Conservation (phyloP, 2,888 invertebrate genomes). For the Euclidia mi region DNA sequence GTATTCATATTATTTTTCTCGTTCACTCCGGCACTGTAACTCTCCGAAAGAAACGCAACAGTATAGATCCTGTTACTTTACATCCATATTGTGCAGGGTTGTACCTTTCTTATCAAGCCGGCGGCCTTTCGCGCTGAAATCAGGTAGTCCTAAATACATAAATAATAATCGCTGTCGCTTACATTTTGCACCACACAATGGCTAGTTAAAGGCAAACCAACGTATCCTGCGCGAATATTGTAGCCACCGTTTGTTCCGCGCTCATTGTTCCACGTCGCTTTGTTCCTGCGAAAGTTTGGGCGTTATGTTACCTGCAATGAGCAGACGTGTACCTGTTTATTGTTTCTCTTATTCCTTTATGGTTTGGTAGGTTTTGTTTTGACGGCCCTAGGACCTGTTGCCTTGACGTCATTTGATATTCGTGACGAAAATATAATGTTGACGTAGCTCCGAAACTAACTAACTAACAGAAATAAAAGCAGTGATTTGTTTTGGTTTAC, state of each 20-base stretch:
- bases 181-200: slow-evolving; percentile 14
- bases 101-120: no score
- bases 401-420: neutral
- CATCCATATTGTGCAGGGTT: no score
- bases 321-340: slow-evolving; percentile 37
- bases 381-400: slow-evolving; percentile 11
- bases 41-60: no score
- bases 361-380: slow-evolving; percentile 37
- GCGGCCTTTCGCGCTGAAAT: no score
- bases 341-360: slow-evolving; percentile 24
- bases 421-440: no score
- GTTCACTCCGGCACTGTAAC: no score
- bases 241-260: slow-evolving; percentile 49
- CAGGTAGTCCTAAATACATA: neutral
- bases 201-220: slow-evolving; percentile 55
- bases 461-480: no score
- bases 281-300: slow-evolving; percentile 43
- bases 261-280: slow-evolving; percentile 48
- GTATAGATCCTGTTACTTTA: no score
- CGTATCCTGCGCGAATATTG: slow-evolving; percentile 52
- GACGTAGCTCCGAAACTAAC: no score
- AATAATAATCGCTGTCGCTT: neutral
- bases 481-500: no score
- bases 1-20: no score
- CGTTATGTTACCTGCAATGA: slow-evolving; percentile 43